Conservation (phyloP, 1,140 invertebrate species). For the Zelostemma sp. region DNA sequence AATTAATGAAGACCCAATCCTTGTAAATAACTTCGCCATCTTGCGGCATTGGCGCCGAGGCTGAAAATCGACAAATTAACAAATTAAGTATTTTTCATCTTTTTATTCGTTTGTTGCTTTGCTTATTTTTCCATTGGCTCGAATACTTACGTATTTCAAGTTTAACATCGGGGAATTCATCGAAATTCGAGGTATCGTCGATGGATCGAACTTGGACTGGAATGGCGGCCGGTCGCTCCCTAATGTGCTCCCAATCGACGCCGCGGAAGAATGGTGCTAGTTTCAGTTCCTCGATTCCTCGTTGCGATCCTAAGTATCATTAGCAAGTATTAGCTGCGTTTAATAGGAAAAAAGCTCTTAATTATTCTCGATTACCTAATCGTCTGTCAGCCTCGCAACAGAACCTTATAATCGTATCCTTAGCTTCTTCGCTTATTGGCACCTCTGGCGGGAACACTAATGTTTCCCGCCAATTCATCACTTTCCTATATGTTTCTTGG, state of each 20-base stretch:
- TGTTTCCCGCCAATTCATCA: constrained; percentile 99
- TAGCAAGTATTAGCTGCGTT: too few relatives aligned
- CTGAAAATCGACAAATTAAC: constrained; percentile 67
- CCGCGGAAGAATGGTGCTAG: constrained; percentile 89
- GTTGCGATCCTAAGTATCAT: constrained; percentile 89
- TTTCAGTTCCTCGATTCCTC: constrained; percentile 91
- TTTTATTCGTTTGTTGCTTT: neutral
- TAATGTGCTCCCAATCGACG: constrained; percentile 96
- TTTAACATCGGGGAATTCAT: constrained; percentile 99
- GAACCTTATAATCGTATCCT: constrained; percentile 89
- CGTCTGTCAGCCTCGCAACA: constrained; percentile 95
- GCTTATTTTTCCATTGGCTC: too few relatives aligned
- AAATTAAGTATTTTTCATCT: neutral
- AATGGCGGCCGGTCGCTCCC: constrained; percentile 97
- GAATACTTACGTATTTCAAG: constrained; percentile 98
- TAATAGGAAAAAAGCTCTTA: too few relatives aligned
- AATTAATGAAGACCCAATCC: constrained; percentile 99
- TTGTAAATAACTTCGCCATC: constrained; percentile 91
- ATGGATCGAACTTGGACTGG: constrained; percentile 94
- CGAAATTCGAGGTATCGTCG: constrained; percentile 99
- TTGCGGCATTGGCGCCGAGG: constrained; percentile 83
- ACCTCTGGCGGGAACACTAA: constrained; percentile 98
- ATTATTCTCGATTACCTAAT: too few relatives aligned
- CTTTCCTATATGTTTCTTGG: constrained; percentile 99
- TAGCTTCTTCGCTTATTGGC: constrained; percentile 95